Evolutionary conservation across 1,140 invertebrate species (phyloP).

Genomic region (Melitaea cinxia): DNA sequence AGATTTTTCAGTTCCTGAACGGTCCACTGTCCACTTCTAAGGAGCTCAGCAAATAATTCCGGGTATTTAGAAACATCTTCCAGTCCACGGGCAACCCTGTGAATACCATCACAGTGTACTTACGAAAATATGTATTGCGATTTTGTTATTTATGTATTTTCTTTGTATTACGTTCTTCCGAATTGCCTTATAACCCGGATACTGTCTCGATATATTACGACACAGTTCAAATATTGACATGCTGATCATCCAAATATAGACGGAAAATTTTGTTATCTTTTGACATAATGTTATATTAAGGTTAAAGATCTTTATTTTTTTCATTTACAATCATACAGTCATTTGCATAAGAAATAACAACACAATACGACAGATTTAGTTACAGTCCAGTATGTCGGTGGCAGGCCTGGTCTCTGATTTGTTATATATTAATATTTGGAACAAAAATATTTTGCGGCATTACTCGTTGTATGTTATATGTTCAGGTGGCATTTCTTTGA

Average conservation of each 20-base stretch:
- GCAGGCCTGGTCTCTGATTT: no score
- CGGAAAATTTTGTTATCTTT: no score
- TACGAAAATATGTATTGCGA: not conserved
- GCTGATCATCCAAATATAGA: no score
- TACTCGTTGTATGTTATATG: not conserved
- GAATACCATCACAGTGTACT: not conserved
- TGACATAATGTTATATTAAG: no score
- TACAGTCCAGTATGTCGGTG: no score
- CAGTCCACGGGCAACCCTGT: constrained; percentile 87
- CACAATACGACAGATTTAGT: no score
- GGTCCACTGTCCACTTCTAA: constrained; percentile 86
- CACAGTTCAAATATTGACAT: not conserved
- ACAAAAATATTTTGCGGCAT: not conserved
- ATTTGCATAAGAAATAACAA: no score
- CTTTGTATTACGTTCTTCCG: not conserved
- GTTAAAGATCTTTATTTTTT: no score
- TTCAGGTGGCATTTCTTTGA: no score
- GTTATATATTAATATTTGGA: not conserved
- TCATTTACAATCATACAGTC: no score
- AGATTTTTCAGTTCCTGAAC: constrained; percentile 89
- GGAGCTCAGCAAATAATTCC: constrained; percentile 86
- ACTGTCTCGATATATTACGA: not conserved
- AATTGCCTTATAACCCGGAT: not conserved
- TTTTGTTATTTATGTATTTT: not conserved
- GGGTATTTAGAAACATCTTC: constrained; percentile 94